A percentile compares a stretch with the other conserved stretches of the same genome.
Evolutionary conservation across 2,888 invertebrate genomes (phyloP).

Genomic region (Scotopteryx bipunctaria): DNA sequence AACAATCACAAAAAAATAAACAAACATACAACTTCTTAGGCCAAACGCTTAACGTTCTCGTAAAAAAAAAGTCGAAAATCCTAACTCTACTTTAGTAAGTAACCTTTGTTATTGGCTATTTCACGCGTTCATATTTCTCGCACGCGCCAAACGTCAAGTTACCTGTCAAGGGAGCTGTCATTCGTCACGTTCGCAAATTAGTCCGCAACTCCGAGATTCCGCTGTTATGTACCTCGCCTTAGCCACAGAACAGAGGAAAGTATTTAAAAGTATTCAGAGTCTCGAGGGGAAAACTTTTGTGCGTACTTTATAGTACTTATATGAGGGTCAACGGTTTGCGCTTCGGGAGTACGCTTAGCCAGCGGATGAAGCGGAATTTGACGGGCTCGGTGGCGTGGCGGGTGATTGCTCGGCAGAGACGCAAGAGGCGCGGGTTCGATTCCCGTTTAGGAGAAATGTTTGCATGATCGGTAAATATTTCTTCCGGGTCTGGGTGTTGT

Average conservation of each 20-base stretch:
- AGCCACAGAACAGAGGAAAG: constrained; percentile 40
- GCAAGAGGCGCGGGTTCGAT: too few species aligned
- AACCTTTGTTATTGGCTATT: background rate
- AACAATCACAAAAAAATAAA: too few species aligned
- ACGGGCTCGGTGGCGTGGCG: background rate
- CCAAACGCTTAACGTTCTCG: too few species aligned
- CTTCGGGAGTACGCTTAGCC: constrained; percentile 19
- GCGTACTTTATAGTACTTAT: constrained; percentile 39
- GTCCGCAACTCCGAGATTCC: constrained; percentile 46
- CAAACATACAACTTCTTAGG: too few species aligned
- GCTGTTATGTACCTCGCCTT: constrained; percentile 49
- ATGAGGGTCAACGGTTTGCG: constrained; percentile 39
- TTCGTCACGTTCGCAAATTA: constrained; percentile 45
- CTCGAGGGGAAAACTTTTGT: constrained; percentile 41
- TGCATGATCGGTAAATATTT: too few species aligned
- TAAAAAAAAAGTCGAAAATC: too few species aligned
- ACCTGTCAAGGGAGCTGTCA: constrained; percentile 34
- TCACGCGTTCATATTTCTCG: constrained; percentile 27
- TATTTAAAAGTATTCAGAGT: constrained; percentile 47
- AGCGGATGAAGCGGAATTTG: constrained; percentile 9
- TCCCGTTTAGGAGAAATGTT: too few species aligned
- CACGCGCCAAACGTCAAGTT: constrained; percentile 36
- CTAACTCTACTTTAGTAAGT: too few species aligned
- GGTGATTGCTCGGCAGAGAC: background rate
- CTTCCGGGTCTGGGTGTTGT: too few species aligned